Evolutionary conservation across 2,888 invertebrate genomes (phyloP).

Genomic region (Drosophila pseudotakahashii): DNA sequence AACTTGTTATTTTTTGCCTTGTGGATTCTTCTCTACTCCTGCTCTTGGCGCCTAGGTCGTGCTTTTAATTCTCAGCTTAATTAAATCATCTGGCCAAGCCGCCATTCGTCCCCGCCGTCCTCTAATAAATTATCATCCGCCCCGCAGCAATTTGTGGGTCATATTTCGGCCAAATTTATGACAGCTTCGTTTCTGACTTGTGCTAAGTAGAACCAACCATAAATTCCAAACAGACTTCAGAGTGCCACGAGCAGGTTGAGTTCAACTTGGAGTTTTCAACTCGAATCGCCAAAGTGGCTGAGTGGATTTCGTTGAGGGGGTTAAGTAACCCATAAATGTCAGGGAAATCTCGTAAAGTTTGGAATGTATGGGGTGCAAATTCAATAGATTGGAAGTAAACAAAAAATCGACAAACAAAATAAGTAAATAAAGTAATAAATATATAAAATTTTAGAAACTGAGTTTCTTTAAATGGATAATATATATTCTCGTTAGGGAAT

Average conservation of each 20-base stretch:
- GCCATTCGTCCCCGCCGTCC: background rate
- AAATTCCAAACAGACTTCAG: conserved; percentile 54
- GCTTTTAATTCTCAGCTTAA: conserved; percentile 73
- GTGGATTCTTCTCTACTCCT: conserved; percentile 20
- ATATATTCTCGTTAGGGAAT: too few species aligned
- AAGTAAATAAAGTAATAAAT: background rate
- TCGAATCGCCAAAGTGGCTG: conserved; percentile 30
- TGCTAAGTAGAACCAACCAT: conserved; percentile 67
- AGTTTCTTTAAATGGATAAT: background rate
- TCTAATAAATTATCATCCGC: conserved; percentile 47
- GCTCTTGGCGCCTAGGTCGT: conserved; percentile 50
- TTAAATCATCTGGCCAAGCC: conserved; percentile 60
- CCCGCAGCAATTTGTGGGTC: conserved; percentile 51
- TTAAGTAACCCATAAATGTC: conserved; percentile 30
- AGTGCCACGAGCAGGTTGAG: conserved; percentile 39
- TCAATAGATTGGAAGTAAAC: conserved; percentile 1
- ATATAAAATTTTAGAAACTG: background rate
- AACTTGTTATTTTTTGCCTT: conserved; percentile 20
- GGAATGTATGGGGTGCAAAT: conserved; percentile 24
- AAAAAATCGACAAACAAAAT: background rate
- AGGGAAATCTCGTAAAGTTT: conserved; percentile 15
- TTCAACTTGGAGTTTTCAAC: conserved; percentile 28
- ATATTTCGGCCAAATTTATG: conserved; percentile 65
- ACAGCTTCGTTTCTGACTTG: conserved; percentile 49
- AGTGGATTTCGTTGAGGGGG: conserved; percentile 20